A percentile compares a stretch with the other conserved stretches of the same genome.
These are phyloP conservation scores for Toxotes jaculatrix DNA, from an alignment of 2,113 vertebrate species.

Conservation along the genomic window DNA sequence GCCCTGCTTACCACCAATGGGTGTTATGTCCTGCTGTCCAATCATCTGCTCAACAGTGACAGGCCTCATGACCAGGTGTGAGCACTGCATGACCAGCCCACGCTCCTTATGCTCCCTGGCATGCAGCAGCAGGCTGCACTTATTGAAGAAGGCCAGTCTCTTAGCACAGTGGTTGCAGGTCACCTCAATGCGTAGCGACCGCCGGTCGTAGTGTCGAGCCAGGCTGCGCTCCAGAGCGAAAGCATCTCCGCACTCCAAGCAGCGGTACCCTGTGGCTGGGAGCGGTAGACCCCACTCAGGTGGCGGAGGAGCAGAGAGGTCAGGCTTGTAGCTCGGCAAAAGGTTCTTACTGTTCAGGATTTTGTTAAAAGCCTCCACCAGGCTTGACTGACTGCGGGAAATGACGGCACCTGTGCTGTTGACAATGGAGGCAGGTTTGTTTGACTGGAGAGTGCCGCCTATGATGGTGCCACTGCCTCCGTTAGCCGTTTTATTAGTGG, in stretches of 20 bases:
- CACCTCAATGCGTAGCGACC: slow-evolving; percentile 96
- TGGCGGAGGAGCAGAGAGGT: slow-evolving; percentile 87
- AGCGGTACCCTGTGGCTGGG: slow-evolving; percentile 91
- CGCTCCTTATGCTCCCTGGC: slow-evolving; percentile 98
- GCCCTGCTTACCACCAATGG: slow-evolving; percentile 80
- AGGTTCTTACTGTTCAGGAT: slow-evolving; percentile 98
- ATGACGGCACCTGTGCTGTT: slow-evolving; percentile 90
- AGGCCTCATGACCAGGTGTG: slow-evolving; percentile 95
- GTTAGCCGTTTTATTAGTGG: slow-evolving; percentile 86
- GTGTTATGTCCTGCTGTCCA: slow-evolving; percentile 92
- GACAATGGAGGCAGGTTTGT: slow-evolving; percentile 83
- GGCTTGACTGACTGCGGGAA: slow-evolving; percentile 93
- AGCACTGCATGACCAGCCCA: slow-evolving; percentile 98
- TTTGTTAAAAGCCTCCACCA: slow-evolving; percentile 97
- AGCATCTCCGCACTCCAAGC: slow-evolving; percentile 95
- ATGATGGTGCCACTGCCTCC: slow-evolving; percentile 66
- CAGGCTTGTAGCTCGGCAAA: slow-evolving; percentile 93
- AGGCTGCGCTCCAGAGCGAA: slow-evolving; percentile 96
- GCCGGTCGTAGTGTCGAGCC: slow-evolving; percentile 94
- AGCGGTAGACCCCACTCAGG: slow-evolving; percentile 89
- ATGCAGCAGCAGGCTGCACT: slow-evolving; percentile 96
- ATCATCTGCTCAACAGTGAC: slow-evolving; percentile 98
- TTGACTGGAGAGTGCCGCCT: slow-evolving; percentile 76
- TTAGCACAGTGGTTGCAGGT: slow-evolving; percentile 98
- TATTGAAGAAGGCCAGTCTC: slow-evolving; percentile 97